phyloP scores from a whole-genome alignment of 2,113 vertebrate genomes.

The Scophthalmus maximus region DNA sequence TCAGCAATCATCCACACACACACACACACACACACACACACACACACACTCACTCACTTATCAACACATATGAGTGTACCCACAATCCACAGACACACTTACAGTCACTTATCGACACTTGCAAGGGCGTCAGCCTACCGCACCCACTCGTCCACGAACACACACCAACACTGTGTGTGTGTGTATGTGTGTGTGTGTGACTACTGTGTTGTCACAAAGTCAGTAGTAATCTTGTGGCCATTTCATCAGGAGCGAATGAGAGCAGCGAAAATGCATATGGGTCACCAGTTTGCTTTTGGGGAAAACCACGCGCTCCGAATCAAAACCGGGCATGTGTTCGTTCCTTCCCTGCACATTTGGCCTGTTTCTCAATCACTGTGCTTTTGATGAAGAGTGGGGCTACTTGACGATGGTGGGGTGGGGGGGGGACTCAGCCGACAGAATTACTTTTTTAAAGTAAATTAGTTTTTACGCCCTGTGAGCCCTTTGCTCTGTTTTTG shows the following conservation, averaged over 20 bases:
- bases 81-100: constrained; percentile 37
- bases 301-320: constrained; percentile 16
- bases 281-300: constrained; percentile 59
- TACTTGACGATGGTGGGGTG: constrained; percentile 14
- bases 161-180: constrained; percentile 11
- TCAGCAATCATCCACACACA: constrained; percentile 81
- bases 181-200: constrained; percentile 34
- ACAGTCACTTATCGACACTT: constrained; percentile 57
- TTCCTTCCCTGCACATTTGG: constrained; percentile 38
- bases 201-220: constrained; percentile 79
- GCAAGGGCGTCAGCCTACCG: constrained; percentile 15
- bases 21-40: constrained; percentile 46
- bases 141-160: constrained; percentile 20
- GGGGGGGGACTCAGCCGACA: constrained; percentile 9
- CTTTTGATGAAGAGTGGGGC: constrained; percentile 58
- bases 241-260: constrained; percentile 70
- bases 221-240: constrained; percentile 73
- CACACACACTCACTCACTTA: constrained; percentile 57
- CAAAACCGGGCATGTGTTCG: constrained; percentile 32
- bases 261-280: constrained; percentile 49
- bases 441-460: constrained; percentile 67
- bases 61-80: constrained; percentile 52
- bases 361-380: constrained; percentile 61
- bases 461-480: constrained; percentile 69
- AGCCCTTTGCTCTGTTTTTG: constrained; percentile 67